phyloP scores from a whole-genome alignment of 2,113 vertebrate genomes.

The Poicephalus meyeri region DNA sequence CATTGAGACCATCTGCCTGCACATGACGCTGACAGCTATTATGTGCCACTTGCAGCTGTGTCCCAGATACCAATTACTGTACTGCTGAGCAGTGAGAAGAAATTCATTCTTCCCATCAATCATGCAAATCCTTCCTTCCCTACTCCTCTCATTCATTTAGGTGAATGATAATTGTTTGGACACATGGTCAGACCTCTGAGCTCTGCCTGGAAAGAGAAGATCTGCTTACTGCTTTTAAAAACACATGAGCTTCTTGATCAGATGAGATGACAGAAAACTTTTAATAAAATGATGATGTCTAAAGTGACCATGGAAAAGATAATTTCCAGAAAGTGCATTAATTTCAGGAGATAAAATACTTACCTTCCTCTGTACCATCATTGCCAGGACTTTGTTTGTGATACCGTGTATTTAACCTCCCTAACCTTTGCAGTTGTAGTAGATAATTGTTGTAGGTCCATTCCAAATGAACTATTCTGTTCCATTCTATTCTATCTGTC shows the following conservation, averaged over 20 bases:
- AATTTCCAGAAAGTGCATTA: not conserved
- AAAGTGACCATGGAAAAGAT: not conserved
- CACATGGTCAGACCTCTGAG: not conserved
- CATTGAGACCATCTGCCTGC: constrained; percentile 47
- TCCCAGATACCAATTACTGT: constrained; percentile 24
- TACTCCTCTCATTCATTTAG: not conserved
- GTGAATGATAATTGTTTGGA: not conserved
- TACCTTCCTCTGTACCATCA: not conserved
- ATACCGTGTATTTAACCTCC: not conserved
- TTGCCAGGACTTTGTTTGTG: not conserved
- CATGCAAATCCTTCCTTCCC: not conserved
- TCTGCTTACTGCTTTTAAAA: not conserved
- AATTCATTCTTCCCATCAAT: not conserved
- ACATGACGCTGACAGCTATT: constrained; percentile 38
- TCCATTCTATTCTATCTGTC: not conserved
- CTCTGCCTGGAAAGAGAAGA: not conserved
- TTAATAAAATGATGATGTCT: not conserved
- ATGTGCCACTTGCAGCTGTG: constrained; percentile 33
- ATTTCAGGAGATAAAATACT: not conserved
- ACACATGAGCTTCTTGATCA: not conserved
- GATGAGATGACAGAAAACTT: not conserved
- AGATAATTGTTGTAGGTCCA: not conserved
- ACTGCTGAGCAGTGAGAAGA: not conserved
- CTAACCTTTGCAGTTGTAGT: not conserved
- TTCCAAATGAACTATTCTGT: not conserved